These are phyloP conservation scores for Lepus europaeus DNA, from an alignment of 2,113 vertebrate genomes.

Conservation along the genomic window DNA sequence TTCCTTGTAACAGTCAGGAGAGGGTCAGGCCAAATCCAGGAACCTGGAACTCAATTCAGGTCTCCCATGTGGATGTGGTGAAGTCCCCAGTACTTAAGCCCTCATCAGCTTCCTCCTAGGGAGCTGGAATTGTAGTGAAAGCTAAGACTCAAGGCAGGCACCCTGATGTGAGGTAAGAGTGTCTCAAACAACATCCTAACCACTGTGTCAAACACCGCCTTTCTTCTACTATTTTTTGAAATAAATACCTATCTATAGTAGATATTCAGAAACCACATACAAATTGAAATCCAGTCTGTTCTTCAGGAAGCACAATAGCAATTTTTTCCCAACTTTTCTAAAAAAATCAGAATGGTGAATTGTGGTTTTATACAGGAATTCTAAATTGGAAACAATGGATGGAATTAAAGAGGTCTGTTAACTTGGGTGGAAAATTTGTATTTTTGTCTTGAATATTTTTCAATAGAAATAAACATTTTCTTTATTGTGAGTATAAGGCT, in stretches of 20 bases:
- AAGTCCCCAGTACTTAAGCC: too few relatives aligned
- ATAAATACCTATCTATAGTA: neutral
- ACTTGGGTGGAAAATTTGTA: neutral
- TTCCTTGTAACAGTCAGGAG: too few relatives aligned
- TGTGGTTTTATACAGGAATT: neutral
- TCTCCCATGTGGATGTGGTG: too few relatives aligned
- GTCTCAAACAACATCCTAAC: too few relatives aligned
- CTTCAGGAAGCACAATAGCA: neutral
- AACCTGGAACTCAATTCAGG: too few relatives aligned
- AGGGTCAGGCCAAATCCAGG: too few relatives aligned
- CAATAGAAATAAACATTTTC: neutral
- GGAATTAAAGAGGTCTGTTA: neutral
- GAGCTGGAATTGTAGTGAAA: too few relatives aligned
- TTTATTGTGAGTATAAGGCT: neutral
- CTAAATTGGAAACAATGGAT: neutral
- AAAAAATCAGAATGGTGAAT: conserved; percentile 15
- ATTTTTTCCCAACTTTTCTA: neutral
- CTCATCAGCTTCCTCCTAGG: too few relatives aligned
- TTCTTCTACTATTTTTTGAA: neutral
- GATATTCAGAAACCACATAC: conserved; percentile 11
- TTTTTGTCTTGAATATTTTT: neutral
- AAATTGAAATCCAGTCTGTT: neutral
- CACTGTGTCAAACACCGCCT: too few relatives aligned
- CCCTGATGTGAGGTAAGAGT: too few relatives aligned
- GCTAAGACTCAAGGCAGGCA: too few relatives aligned